Evolutionary conservation across 2,888 invertebrate species (phyloP).

Genomic region (Tuberolachnus salignus): DNA sequence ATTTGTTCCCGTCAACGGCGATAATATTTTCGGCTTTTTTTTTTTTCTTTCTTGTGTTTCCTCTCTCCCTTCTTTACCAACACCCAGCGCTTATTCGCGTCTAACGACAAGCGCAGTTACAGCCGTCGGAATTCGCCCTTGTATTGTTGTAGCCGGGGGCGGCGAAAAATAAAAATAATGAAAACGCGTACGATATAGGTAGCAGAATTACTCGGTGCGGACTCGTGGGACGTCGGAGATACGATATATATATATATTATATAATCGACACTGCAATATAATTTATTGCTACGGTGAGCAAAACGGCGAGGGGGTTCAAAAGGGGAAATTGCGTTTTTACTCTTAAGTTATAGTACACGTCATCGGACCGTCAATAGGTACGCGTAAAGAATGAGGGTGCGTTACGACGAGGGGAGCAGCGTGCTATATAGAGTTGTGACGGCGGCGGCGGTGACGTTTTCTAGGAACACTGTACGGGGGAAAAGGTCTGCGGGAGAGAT

Average conservation of each 20-base stretch:
- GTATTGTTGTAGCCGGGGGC: too few species aligned
- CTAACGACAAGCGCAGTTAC: too few species aligned
- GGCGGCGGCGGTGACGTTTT: constrained; percentile 25
- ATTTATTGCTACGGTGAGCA: constrained; percentile 27
- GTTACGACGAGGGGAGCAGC: not conserved
- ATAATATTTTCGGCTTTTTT: too few species aligned
- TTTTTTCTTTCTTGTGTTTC: too few species aligned
- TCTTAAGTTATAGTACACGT: constrained; percentile 57
- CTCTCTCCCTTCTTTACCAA: too few species aligned
- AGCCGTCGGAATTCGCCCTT: too few species aligned
- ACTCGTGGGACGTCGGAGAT: too few species aligned
- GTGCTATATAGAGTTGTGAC: not conserved
- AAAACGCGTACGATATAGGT: too few species aligned
- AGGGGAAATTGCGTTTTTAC: constrained; percentile 52
- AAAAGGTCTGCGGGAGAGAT: constrained; percentile 14
- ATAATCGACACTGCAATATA: not conserved
- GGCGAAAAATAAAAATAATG: too few species aligned
- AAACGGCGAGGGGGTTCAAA: constrained; percentile 4
- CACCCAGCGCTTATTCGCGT: too few species aligned
- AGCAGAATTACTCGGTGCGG: too few species aligned
- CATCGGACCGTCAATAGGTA: constrained; percentile 51
- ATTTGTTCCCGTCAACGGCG: too few species aligned
- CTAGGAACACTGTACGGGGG: not conserved
- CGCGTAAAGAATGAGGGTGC: constrained; percentile 15
- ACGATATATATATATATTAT: not conserved